These are phyloP conservation scores for Psilopogon haemacephalus DNA, from an alignment of 2,113 vertebrate genomes.

Conservation along the genomic window DNA sequence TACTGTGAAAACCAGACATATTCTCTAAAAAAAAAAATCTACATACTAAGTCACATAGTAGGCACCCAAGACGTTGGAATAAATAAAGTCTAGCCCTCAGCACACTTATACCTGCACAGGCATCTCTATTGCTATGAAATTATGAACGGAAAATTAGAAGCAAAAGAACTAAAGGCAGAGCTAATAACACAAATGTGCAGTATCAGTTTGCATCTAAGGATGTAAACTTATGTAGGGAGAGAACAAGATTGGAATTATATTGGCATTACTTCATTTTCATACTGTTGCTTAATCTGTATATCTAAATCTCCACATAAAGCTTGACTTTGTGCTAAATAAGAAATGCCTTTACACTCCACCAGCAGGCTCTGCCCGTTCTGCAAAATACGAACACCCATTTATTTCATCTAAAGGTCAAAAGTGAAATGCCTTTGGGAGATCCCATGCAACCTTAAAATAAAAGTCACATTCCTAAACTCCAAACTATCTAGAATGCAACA, in stretches of 20 bases:
- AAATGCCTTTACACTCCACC: conserved; percentile 53
- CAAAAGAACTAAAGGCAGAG: background rate
- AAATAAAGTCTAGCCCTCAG: background rate
- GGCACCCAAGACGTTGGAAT: background rate
- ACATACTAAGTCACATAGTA: rapidly evolving
- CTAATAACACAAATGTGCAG: background rate
- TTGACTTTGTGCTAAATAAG: conserved; percentile 68
- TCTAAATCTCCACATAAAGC: conserved; percentile 64
- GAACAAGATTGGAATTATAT: conserved; percentile 45
- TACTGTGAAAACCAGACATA: background rate
- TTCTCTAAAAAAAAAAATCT: background rate
- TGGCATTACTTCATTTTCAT: conserved; percentile 44
- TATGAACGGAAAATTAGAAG: background rate
- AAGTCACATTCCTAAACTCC: conserved; percentile 74
- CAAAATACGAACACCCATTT: conserved; percentile 47
- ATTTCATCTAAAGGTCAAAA: conserved; percentile 75
- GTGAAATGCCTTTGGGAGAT: conserved; percentile 72
- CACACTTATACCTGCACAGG: background rate
- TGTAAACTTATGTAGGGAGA: conserved; percentile 23
- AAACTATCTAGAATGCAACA: conserved; percentile 68
- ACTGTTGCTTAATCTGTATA: conserved; percentile 55
- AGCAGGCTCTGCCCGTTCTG: background rate
- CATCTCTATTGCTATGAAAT: background rate
- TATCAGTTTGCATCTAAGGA: background rate
- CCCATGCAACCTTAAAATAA: conserved; percentile 78